These are phyloP conservation scores for Apotomis turbidana DNA, from an alignment of 2,888 invertebrate genomes.

Conservation along the genomic window DNA sequence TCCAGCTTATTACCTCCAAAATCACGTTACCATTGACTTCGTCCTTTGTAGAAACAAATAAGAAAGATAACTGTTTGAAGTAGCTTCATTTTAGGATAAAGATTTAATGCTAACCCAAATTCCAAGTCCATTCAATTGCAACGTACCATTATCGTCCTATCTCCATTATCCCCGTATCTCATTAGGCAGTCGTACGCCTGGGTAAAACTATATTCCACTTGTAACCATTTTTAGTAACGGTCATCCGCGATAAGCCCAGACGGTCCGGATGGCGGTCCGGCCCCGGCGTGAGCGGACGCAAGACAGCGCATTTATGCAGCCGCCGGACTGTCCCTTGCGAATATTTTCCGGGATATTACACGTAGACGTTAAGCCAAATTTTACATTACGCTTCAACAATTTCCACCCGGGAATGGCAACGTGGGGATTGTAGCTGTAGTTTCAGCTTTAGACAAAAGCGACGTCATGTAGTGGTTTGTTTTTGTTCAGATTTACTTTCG, in stretches of 20 bases:
- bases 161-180: conserved; percentile 8
- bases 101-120: not conserved
- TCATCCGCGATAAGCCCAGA: conserved; percentile 31
- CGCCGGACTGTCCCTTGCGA: conserved; percentile 46
- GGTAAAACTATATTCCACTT: conserved; percentile 22
- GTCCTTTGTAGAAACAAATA: too few relatives aligned
- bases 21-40: too few relatives aligned
- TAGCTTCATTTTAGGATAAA: not conserved
- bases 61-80: not conserved
- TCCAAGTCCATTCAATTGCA: not conserved
- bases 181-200: conserved; percentile 2
- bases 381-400: conserved; percentile 41
- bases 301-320: conserved; percentile 41
- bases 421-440: conserved; percentile 35
- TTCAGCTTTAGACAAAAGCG: conserved; percentile 29
- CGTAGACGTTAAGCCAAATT: conserved; percentile 41
- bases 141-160: conserved; percentile 12
- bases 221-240: conserved; percentile 24
- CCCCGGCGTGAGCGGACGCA: conserved; percentile 31
- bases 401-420: conserved; percentile 31
- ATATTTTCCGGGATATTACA: conserved; percentile 51
- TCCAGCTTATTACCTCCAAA: too few relatives aligned
- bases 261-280: conserved; percentile 6
- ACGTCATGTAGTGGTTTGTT: conserved; percentile 28
- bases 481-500: conserved; percentile 33